Evolutionary conservation across 1,140 invertebrate species (phyloP), one percentile per base, ranked within the genome.

Genomic region (Mycetomoellerius zeteki): DNA sequence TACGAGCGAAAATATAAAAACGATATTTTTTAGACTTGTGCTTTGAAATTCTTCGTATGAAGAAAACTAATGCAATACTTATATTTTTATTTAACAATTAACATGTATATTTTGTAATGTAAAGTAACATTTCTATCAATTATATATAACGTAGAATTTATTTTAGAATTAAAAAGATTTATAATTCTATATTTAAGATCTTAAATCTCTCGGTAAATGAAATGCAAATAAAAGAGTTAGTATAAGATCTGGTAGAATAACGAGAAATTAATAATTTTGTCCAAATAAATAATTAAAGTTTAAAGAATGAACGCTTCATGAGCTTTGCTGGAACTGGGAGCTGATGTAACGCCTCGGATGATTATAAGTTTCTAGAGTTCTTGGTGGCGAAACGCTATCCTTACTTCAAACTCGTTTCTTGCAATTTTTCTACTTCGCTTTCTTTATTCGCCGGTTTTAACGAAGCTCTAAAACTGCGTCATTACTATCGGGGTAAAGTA

Each of bases 251-350:
- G 52, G 5, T 5, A 52, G 14, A 8, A 47, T 43, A 82, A 60
- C n/a, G 37, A 19, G 37, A 30, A n/a, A 62, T 73, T 84, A 73
- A 84, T 62, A 84, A 62, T 84, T 30, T 73, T 33, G 24, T 30
- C n/a, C 3, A 33, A 60, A 60, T 72, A 75, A 84, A 82, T 82
- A 58, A 82, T 82, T 73, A 58, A 72, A 58, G 69, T 58, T 24
- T 82, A 73, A 50, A 75, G 27, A 82, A 65, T 37, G 19, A 56
- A 24, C 10, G 47, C 30, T 60, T 82, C 4, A 37, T 27, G 27
- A 84, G 69, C 73, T 88, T 88, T 43, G 86, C 62, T 89, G 69
- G 85, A 88, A 88, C 85, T 89, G 80, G 60, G 56, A 76, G 84
- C 87, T 90, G 77, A 86, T 90, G 24, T 67, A 89, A 60, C 19